Evolutionary conservation across 2,888 invertebrate species (phyloP).

Genomic region (Zygothrica quintamaculata): DNA sequence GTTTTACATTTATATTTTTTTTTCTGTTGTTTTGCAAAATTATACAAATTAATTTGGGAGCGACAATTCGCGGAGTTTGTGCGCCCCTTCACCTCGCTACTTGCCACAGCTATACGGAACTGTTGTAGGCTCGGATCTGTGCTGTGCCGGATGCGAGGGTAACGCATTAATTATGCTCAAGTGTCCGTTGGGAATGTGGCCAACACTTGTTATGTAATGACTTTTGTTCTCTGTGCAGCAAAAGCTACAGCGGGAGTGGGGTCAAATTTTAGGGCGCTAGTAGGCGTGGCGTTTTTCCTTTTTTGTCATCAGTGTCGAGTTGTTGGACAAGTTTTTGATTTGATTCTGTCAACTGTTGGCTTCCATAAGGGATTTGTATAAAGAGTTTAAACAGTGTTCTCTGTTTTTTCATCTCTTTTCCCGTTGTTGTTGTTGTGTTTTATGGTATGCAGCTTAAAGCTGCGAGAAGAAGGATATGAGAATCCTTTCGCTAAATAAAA

Average conservation of each 20-base stretch:
- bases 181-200: conserved; percentile 79
- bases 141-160: conserved; percentile 60
- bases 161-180: conserved; percentile 78
- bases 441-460: conserved; percentile 18
- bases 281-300: conserved; percentile 13
- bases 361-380: conserved; percentile 40
- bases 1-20: conserved; percentile 21
- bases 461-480: background rate
- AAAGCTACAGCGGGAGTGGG: conserved; percentile 4
- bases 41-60: conserved; percentile 79
- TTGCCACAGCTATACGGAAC: background rate
- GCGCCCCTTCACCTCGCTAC: background rate
- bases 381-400: conserved; percentile 9
- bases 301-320: conserved; percentile 52
- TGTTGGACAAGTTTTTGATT: conserved; percentile 69
- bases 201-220: conserved; percentile 79
- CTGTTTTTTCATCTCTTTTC: too few relatives aligned
- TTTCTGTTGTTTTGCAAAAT: conserved; percentile 50
- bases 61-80: conserved; percentile 68
- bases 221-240: too few relatives aligned
- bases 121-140: conserved; percentile 10
- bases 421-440: too few relatives aligned
- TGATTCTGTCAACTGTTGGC: conserved; percentile 59
- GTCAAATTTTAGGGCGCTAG: conserved; percentile 1
- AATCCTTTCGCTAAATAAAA: conserved; percentile 57